These are phyloP conservation scores for Sebastes oblongus DNA, from an alignment of 2,797 vertebrate species.

Conservation along the genomic window DNA sequence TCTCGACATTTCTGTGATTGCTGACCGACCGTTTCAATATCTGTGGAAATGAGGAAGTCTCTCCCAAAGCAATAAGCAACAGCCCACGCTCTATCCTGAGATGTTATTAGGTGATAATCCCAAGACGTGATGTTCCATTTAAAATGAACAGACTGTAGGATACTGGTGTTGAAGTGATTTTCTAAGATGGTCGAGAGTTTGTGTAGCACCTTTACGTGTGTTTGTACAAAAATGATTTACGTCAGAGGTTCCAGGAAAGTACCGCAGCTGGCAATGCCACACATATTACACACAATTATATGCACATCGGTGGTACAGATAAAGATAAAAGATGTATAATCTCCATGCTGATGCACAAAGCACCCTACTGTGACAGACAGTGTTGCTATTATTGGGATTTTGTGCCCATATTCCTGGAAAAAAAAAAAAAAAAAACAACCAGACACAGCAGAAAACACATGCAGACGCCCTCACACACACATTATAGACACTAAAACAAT, in stretches of 20 bases:
- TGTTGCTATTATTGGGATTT: not conserved
- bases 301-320: not conserved
- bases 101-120: constrained; percentile 60
- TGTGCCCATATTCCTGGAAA: not conserved
- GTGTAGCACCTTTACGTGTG: not conserved
- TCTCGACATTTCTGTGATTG: constrained; percentile 10
- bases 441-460: not conserved
- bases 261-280: not conserved
- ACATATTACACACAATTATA: not conserved
- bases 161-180: not conserved
- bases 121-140: constrained; percentile 25
- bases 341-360: not conserved
- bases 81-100: constrained; percentile 32
- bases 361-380: not conserved
- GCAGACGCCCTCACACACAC: not conserved
- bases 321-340: not conserved
- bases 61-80: constrained; percentile 65
- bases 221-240: not conserved
- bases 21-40: constrained; percentile 49
- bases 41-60: constrained; percentile 38
- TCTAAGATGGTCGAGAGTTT: not conserved
- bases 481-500: not conserved
- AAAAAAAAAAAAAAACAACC: not conserved
- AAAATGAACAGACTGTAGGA: constrained; percentile 28
- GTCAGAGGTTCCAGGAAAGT: not conserved